Evolutionary conservation across 2,113 vertebrate species (phyloP).

Genomic region (Hemibates koningsi): DNA sequence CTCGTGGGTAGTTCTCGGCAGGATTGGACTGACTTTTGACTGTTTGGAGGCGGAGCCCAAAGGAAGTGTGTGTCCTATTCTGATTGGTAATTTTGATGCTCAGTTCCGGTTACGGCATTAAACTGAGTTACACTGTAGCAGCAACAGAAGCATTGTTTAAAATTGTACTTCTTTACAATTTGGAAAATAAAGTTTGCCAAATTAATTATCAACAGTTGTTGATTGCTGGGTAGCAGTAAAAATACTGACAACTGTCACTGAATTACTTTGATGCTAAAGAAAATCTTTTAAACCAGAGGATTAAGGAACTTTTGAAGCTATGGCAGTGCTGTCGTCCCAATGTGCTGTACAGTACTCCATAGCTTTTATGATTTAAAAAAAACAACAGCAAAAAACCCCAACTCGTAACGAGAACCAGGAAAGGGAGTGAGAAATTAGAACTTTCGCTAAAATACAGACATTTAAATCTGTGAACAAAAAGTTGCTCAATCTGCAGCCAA

Average conservation of each 20-base stretch:
- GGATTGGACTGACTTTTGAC: background rate
- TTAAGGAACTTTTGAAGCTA: background rate
- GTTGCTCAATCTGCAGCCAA: background rate
- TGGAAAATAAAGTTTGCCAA: background rate
- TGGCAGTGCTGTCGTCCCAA: background rate
- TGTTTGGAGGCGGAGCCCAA: background rate
- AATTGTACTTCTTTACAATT: background rate
- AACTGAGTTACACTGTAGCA: background rate
- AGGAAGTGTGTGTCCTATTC: background rate
- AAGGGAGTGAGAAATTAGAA: background rate
- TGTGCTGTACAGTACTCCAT: background rate
- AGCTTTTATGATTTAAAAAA: background rate
- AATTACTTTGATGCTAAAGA: background rate
- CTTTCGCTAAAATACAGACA: background rate
- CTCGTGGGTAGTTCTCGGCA: background rate
- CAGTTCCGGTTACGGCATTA: background rate
- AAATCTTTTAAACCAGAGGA: background rate
- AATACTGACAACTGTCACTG: background rate
- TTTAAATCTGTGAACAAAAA: background rate
- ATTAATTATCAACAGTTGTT: background rate
- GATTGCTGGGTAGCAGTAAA: background rate
- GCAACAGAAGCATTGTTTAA: background rate
- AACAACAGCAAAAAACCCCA: background rate
- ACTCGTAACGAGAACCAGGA: background rate
- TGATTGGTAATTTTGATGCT: background rate